Percentiles rank a stretch among this genome's conserved stretches.
These are phyloP conservation scores for Forficula auricularia DNA, from an alignment of 1,140 invertebrate genomes.

Conservation along the genomic window DNA sequence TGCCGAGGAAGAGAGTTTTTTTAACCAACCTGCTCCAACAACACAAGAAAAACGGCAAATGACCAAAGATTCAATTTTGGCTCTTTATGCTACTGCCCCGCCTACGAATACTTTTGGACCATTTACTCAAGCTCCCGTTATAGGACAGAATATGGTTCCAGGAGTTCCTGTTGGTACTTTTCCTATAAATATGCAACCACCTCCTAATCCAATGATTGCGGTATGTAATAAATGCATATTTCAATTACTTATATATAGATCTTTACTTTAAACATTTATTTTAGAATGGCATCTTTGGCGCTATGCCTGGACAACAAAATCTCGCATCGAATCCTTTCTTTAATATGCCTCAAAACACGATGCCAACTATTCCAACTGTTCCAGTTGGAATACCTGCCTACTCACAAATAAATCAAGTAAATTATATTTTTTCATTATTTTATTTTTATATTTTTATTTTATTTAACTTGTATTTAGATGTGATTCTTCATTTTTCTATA, in stretches of 20 bases:
- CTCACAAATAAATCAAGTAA: too few relatives aligned
- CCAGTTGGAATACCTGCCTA: too few relatives aligned
- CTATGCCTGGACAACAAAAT: slow-evolving; percentile 2
- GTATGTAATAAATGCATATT: slow-evolving; percentile 1
- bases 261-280: neutral
- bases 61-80: slow-evolving; percentile 86
- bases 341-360: slow-evolving; percentile 11
- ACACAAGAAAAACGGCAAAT: slow-evolving; percentile 62
- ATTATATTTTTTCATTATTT: too few relatives aligned
- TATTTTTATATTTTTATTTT: too few relatives aligned
- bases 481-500: too few relatives aligned
- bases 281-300: slow-evolving; percentile 9
- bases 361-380: too few relatives aligned
- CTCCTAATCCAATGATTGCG: neutral
- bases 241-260: neutral
- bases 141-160: slow-evolving; percentile 4
- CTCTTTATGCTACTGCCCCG: slow-evolving; percentile 59
- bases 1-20: slow-evolving; percentile 74
- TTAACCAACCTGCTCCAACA: slow-evolving; percentile 61
- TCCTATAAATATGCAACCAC: neutral
- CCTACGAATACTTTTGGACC: slow-evolving; percentile 10
- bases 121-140: slow-evolving; percentile 2
- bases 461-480: too few relatives aligned
- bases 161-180: neutral
- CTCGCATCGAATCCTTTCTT: slow-evolving; percentile 17